A percentile compares a stretch with the other conserved stretches of the same genome.
phyloP scores from a whole-genome alignment of 2,113 vertebrate species.

The Prunella fulvescens region DNA sequence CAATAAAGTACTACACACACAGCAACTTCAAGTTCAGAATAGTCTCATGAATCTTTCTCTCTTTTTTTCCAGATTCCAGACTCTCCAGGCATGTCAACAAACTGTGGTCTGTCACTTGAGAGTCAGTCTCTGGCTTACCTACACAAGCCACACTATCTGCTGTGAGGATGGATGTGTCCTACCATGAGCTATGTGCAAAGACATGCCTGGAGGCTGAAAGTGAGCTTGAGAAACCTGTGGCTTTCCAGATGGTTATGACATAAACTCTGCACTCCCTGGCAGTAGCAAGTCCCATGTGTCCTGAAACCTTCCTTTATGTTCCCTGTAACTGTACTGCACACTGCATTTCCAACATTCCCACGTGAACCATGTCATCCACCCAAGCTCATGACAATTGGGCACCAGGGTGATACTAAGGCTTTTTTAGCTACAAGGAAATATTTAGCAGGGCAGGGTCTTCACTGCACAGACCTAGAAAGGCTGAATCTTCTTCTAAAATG shows the following conservation, averaged over 20 bases:
- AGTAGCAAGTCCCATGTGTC: neutral
- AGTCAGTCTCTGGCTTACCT: neutral
- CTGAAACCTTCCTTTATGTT: neutral
- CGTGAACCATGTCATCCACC: fast-evolving
- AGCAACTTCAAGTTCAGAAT: neutral
- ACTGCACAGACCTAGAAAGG: neutral
- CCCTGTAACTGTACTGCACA: neutral
- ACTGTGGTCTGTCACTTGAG: neutral
- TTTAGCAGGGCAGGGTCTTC: neutral
- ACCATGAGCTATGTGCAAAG: neutral
- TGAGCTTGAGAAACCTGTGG: neutral
- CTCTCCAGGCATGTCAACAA: neutral
- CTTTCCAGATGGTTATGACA: neutral
- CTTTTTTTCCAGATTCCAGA: neutral
- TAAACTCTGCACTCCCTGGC: neutral
- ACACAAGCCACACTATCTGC: neutral
- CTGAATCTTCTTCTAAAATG: neutral
- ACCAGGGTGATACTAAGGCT: neutral
- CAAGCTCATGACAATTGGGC: fast-evolving
- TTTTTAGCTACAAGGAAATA: neutral
- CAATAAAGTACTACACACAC: neutral
- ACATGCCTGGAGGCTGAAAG: neutral
- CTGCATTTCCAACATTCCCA: neutral
- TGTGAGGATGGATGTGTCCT: fast-evolving
- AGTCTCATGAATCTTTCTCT: neutral